Evolutionary conservation across 2,888 invertebrate genomes (phyloP).

Genomic region (Dynastes tityus): DNA sequence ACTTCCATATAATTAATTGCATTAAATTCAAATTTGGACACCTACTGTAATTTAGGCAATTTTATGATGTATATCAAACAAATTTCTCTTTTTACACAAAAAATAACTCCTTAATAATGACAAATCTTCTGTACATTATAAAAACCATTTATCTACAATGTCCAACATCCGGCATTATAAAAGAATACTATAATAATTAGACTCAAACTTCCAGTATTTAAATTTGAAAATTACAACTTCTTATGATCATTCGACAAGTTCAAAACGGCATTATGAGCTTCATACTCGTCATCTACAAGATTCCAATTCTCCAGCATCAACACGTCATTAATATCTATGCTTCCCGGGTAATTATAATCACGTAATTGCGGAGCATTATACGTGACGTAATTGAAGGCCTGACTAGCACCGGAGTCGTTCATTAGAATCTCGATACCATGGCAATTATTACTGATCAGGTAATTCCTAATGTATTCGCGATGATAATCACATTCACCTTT

Average conservation of each 20-base stretch:
- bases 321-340: slow-evolving; percentile 52
- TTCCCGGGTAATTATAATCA: slow-evolving; percentile 49
- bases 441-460: slow-evolving; percentile 53
- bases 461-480: slow-evolving; percentile 55
- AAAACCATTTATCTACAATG: too few relatives aligned
- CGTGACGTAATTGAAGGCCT: slow-evolving; percentile 54
- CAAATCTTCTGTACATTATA: too few relatives aligned
- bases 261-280: slow-evolving; percentile 30
- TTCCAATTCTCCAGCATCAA: slow-evolving; percentile 52
- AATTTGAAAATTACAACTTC: neutral
- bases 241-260: slow-evolving; percentile 36
- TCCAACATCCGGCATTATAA: too few relatives aligned
- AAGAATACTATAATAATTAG: too few relatives aligned
- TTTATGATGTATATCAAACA: too few relatives aligned
- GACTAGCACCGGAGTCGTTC: slow-evolving; percentile 45
- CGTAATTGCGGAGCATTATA: slow-evolving; percentile 49
- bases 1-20: too few relatives aligned
- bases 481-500: slow-evolving; percentile 47
- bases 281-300: neutral
- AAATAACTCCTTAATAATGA: too few relatives aligned
- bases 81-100: too few relatives aligned
- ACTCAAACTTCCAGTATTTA: too few relatives aligned
- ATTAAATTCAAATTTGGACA: too few relatives aligned
- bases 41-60: too few relatives aligned
- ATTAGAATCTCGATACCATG: slow-evolving; percentile 52